Conservation (phyloP, 1,140 invertebrate genomes). For the Euwallacea fornicatus region DNA sequence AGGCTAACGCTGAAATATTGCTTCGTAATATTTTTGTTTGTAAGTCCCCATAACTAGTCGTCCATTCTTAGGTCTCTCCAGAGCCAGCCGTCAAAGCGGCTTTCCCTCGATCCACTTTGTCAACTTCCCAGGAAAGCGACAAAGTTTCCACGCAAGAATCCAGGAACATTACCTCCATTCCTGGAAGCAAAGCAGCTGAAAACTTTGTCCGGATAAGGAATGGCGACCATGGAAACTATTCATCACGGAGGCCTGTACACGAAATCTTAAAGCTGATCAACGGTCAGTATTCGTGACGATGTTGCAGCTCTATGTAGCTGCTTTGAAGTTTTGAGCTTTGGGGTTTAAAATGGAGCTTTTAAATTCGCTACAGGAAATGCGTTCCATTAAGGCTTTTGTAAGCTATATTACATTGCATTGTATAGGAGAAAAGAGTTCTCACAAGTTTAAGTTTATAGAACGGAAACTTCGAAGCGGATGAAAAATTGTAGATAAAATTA, state of each 20-base stretch:
- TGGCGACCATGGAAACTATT: not conserved
- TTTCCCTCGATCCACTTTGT: conserved; percentile 6
- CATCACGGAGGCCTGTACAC: not conserved
- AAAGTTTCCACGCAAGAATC: not conserved
- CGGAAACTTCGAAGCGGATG: too few species aligned
- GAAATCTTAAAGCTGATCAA: conserved; percentile 3
- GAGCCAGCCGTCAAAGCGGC: not conserved
- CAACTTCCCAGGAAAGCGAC: not conserved
- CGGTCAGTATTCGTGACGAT: conserved; percentile 5
- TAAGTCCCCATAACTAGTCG: not conserved
- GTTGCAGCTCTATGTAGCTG: too few species aligned
- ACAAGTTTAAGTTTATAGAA: too few species aligned
- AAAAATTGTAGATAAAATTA: too few species aligned
- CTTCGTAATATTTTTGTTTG: not conserved
- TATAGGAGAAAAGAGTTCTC: not conserved
- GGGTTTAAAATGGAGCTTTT: too few species aligned
- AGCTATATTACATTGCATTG: too few species aligned
- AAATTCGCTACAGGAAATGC: too few species aligned
- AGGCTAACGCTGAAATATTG: not conserved
- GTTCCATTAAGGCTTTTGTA: too few species aligned
- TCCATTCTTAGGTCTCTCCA: not conserved
- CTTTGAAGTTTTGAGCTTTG: too few species aligned
- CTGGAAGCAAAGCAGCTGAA: not conserved
- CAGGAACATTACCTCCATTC: not conserved
- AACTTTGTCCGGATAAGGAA: conserved; percentile 6